These are phyloP conservation scores for Drosophila conformis DNA, from an alignment of 2,888 invertebrate species.

Conservation along the genomic window DNA sequence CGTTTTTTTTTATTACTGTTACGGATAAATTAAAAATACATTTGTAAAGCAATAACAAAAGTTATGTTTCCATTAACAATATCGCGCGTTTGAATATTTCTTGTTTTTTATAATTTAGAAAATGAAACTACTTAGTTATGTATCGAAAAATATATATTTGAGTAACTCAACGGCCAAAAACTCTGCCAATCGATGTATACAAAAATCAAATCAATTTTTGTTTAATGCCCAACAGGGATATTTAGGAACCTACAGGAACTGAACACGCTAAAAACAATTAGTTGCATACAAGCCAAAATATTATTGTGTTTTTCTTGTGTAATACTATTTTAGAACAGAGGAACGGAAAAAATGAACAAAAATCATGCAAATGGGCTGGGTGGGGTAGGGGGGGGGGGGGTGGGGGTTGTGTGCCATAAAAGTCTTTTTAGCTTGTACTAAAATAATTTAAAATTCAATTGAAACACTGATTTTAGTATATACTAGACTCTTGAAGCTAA, in stretches of 20 bases:
- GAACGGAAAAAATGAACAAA: conserved; percentile 8
- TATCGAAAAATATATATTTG: conserved; percentile 50
- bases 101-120: conserved; percentile 23
- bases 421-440: conserved; percentile 46
- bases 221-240: conserved; percentile 37
- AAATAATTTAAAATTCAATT: conserved; percentile 47
- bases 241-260: conserved; percentile 49
- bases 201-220: conserved; percentile 42
- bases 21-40: conserved; percentile 60
- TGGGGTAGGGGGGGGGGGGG: neutral
- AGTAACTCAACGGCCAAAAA: conserved; percentile 44
- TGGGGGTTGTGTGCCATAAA: conserved; percentile 14
- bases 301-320: conserved; percentile 51
- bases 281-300: conserved; percentile 29
- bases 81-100: conserved; percentile 45
- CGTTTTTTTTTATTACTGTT: conserved; percentile 11
- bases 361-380: neutral
- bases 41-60: conserved; percentile 53
- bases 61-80: conserved; percentile 39
- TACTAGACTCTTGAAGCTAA: conserved; percentile 27
- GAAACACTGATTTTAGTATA: conserved; percentile 29
- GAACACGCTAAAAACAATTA: conserved; percentile 64
- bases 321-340: conserved; percentile 70
- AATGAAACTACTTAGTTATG: conserved; percentile 24
- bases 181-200: conserved; percentile 34